Evolutionary conservation across 2,113 vertebrate genomes (phyloP).

Genomic region (Chrysochloris asiatica): DNA sequence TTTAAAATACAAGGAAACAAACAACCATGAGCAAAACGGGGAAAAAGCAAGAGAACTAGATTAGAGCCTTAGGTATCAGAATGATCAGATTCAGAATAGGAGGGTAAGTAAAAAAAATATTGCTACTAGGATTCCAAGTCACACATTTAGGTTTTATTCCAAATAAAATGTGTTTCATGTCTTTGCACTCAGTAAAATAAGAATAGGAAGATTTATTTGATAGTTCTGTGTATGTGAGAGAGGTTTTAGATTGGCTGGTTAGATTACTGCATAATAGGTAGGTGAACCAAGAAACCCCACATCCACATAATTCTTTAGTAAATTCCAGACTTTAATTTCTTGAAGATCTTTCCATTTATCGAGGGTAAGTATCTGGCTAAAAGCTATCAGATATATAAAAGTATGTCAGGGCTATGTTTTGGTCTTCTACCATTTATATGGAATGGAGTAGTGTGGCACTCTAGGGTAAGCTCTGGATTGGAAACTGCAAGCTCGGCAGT

Average conservation of each 20-base stretch:
- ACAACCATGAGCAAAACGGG: neutral
- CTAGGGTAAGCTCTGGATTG: no score
- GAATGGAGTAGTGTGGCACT: no score
- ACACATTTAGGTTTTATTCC: no score
- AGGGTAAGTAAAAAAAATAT: neutral
- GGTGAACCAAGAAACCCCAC: neutral
- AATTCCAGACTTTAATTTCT: neutral
- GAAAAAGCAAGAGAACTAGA: neutral
- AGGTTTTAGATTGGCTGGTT: neutral
- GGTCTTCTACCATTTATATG: rapidly evolving
- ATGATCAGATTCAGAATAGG: neutral
- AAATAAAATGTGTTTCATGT: neutral
- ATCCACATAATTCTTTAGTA: no score
- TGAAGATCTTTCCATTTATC: neutral
- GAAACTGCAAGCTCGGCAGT: no score
- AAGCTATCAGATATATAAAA: neutral
- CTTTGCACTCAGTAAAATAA: neutral
- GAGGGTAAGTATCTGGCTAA: neutral
- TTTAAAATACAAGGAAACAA: neutral
- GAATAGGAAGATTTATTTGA: neutral
- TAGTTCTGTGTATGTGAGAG: neutral
- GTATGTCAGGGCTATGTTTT: neutral
- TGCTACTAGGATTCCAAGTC: no score
- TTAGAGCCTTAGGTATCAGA: neutral
- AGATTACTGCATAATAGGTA: neutral